These are phyloP conservation scores for Sebastolobus alascanus DNA, from an alignment of 2,797 vertebrate species.

Conservation along the genomic window DNA sequence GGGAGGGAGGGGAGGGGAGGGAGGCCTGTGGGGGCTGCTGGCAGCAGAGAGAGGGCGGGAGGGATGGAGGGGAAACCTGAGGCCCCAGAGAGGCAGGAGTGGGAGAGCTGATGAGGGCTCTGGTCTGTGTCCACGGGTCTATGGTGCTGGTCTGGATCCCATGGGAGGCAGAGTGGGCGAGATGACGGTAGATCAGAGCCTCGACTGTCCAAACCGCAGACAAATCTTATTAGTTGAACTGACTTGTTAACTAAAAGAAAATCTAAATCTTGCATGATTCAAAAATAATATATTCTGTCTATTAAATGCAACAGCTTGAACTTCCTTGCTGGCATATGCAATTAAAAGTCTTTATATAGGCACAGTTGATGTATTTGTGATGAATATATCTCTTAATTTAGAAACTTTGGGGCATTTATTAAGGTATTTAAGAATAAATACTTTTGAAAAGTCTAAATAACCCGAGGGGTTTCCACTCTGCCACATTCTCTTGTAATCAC, in stretches of 20 bases:
- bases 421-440: conserved; percentile 34
- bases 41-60: conserved; percentile 44
- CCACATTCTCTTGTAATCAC: conserved; percentile 50
- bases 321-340: background rate
- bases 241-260: conserved; percentile 51
- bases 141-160: conserved; percentile 40
- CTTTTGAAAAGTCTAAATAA: conserved; percentile 41
- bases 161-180: conserved; percentile 23
- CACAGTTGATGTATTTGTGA: background rate
- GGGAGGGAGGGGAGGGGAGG: conserved; percentile 55
- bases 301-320: conserved; percentile 22
- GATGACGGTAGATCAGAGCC: conserved; percentile 38
- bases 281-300: conserved; percentile 36
- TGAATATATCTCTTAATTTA: background rate
- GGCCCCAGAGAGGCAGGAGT: conserved; percentile 63
- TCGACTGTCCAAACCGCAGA: conserved; percentile 48
- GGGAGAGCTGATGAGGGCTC: conserved; percentile 68
- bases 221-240: conserved; percentile 40
- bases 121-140: conserved; percentile 69
- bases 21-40: conserved; percentile 62
- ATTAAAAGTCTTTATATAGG: conserved; percentile 14
- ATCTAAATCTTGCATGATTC: conserved; percentile 21
- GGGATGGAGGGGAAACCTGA: conserved; percentile 65
- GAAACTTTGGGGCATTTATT: conserved; percentile 5
- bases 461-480: conserved; percentile 40